Evolutionary conservation across 2,888 invertebrate species (phyloP), one percentile per base, ranked within the genome.

Genomic region (Drosophila gaucha): DNA sequence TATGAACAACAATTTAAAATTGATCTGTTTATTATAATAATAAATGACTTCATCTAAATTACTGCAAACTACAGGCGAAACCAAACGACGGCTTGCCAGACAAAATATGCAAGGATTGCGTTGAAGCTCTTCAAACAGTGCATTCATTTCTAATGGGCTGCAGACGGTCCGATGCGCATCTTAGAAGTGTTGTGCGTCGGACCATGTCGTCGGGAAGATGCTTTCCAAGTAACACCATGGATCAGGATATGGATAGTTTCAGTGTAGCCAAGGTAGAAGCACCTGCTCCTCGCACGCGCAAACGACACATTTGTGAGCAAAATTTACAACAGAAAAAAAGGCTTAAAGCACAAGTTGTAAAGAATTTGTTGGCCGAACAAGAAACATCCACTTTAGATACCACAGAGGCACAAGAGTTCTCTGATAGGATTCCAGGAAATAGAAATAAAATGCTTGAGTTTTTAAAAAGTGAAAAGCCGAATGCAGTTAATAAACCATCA

Each of bases 51-150:
- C 1, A n/a, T n/a, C n/a, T n/a, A n/a, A n/a, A n/a, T n/a, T 3
- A 16, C 26, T 20, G 26, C 8, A 18, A 6, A 22, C 8, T 58
- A 0, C 28, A 90, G 90, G 74, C 90, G 24, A 58, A 78, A 26
- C 67, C 64, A 3, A 56, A 70, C 3, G 90, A 90, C 51, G 82
- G 83, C 8, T 52, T 91, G 28, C 91, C 90, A 0, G 89, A 89
- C 6, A 80, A 89, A 62, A 90, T 90, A 35, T 90, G 89, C 28
- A n/a, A 22, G 0, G 28, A 39, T 1, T 82, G 82, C n/a, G 22
- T 72, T 1, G 26, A 63, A 2, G 56, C 49, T 10, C 47, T 82
- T 12, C 35, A 72, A 5, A 33, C 38, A 14, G 65, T 51, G 6
- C 69, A 82, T 6, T 18, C 26, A 28, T 85, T 82, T 46, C 10